Percentiles rank a stretch among this genome's conserved stretches.
phyloP scores from a whole-genome alignment of 35 echinoderm and acorn worm species.

The Amphiura filiformis region DNA sequence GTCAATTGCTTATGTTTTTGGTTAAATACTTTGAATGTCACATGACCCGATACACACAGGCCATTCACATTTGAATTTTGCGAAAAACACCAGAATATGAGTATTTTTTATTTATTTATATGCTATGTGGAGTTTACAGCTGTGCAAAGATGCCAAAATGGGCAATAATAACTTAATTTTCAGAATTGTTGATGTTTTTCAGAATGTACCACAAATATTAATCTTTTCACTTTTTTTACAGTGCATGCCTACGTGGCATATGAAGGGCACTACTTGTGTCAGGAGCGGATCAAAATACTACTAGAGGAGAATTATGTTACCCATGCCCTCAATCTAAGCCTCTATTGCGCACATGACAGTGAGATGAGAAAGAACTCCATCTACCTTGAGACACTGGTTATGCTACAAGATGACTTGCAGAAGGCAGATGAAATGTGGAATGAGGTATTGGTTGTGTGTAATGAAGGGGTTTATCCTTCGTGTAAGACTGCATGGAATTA shows the following conservation, averaged over 20 bases:
- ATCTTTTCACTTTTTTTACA: not conserved
- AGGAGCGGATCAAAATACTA: slow-evolving; percentile 1
- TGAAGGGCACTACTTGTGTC: not conserved
- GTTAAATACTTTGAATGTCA: too few species aligned
- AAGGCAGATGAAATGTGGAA: slow-evolving; percentile 31
- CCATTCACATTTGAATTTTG: too few species aligned
- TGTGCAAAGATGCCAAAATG: too few species aligned
- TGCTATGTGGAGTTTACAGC: too few species aligned
- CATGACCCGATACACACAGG: too few species aligned
- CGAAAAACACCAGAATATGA: too few species aligned
- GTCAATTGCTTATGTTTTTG: too few species aligned
- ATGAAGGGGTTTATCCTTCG: not conserved
- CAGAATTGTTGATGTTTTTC: too few species aligned
- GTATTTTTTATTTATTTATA: too few species aligned
- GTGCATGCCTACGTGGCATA: not conserved
- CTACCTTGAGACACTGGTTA: slow-evolving; percentile 20
- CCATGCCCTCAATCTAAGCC: slow-evolving; percentile 4
- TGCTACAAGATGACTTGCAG: not conserved
- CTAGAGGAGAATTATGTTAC: slow-evolving; percentile 26
- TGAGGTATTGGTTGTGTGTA: not conserved
- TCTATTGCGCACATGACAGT: not conserved
- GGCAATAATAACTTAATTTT: too few species aligned
- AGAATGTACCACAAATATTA: too few species aligned
- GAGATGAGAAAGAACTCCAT: slow-evolving; percentile 8
- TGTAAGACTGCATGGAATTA: too few species aligned